Evolutionary conservation across 2,888 invertebrate species (phyloP).

Genomic region (Tinea trinotella): DNA sequence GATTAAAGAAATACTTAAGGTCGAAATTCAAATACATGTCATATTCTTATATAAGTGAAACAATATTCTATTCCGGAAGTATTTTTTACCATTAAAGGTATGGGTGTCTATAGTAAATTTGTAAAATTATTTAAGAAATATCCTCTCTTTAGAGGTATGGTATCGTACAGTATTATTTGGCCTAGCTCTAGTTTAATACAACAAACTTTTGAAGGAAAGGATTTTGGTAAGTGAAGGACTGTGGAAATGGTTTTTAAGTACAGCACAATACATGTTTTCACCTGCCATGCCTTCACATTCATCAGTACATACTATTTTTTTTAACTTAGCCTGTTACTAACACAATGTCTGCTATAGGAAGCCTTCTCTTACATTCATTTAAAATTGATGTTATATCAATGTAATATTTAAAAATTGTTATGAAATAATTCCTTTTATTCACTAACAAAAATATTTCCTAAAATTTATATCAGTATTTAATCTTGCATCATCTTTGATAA

Average conservation of each 20-base stretch:
- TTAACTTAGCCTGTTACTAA: background rate
- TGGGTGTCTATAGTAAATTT: constrained; percentile 45
- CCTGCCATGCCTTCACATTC: background rate
- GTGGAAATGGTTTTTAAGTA: constrained; percentile 9
- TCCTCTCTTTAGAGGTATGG: constrained; percentile 74
- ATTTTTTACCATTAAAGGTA: constrained; percentile 26
- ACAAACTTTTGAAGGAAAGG: constrained; percentile 78
- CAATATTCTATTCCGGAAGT: constrained; percentile 16
- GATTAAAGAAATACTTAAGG: constrained; percentile 23
- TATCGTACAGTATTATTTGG: constrained; percentile 81
- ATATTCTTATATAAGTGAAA: constrained; percentile 19
- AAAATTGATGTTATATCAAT: background rate
- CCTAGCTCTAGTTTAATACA: constrained; percentile 81
- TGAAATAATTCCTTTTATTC: background rate
- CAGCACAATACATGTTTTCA: background rate
- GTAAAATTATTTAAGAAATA: constrained; percentile 46
- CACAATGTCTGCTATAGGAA: background rate
- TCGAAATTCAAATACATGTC: constrained; percentile 13
- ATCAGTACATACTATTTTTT: background rate
- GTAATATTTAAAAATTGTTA: constrained; percentile 15
- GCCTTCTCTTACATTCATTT: background rate
- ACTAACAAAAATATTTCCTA: no score
- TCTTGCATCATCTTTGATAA: no score
- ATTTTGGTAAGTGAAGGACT: constrained; percentile 58
- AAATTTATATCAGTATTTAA: no score